These are phyloP conservation scores for Stratiolaelaps scimitus DNA, from an alignment of 1,140 invertebrate genomes.

Conservation along the genomic window DNA sequence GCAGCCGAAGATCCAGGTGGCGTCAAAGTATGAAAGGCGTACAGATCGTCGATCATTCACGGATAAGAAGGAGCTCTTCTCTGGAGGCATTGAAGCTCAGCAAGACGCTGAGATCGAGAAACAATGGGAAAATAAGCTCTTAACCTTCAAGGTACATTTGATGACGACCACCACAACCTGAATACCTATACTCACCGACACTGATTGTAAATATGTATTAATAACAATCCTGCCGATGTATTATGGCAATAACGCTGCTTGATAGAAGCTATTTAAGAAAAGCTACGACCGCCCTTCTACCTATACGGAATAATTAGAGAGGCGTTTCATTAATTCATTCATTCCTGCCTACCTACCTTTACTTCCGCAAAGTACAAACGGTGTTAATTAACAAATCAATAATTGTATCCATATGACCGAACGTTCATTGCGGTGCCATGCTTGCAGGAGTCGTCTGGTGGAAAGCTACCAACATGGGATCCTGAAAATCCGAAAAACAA, in stretches of 20 bases:
- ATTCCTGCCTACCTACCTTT: too few relatives aligned
- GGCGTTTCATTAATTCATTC: too few relatives aligned
- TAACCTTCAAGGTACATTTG: conserved; percentile 36
- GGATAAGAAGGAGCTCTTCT: conserved; percentile 43
- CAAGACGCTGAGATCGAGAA: conserved; percentile 33
- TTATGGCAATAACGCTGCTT: too few relatives aligned
- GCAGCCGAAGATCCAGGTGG: conserved; percentile 48
- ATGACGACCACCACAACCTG: too few relatives aligned
- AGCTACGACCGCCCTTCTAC: too few relatives aligned
- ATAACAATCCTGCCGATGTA: too few relatives aligned
- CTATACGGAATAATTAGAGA: too few relatives aligned
- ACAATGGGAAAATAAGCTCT: conserved; percentile 36
- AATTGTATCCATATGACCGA: neutral
- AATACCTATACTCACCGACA: too few relatives aligned
- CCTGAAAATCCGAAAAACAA: conserved; percentile 36
- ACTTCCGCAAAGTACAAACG: too few relatives aligned
- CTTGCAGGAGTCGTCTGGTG: neutral
- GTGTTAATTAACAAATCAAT: too few relatives aligned
- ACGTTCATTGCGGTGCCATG: neutral
- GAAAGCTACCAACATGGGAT: conserved; percentile 35
- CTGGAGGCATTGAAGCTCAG: conserved; percentile 38
- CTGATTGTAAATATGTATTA: too few relatives aligned
- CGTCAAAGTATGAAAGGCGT: conserved; percentile 49
- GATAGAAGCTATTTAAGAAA: too few relatives aligned
- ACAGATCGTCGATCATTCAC: conserved; percentile 46